Evolutionary conservation across 1,140 invertebrate species (phyloP).

Genomic region (Eriocheir sinensis): DNA sequence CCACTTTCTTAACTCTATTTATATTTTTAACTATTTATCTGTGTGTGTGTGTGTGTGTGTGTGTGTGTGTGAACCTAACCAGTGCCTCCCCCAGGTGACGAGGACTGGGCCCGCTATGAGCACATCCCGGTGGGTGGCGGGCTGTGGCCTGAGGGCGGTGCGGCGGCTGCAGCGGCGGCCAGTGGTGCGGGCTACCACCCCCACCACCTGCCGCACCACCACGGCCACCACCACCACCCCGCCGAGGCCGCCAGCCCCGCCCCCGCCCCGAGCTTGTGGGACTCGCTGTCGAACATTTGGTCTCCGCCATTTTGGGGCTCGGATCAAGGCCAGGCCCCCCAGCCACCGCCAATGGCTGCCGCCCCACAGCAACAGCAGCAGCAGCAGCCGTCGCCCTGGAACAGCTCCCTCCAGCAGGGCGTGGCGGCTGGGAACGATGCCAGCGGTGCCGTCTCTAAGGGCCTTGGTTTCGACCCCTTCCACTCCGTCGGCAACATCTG

Average conservation of each 20-base stretch:
- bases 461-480: slow-evolving; percentile 70
- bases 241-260: neutral
- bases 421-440: slow-evolving; percentile 49
- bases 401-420: slow-evolving; percentile 9
- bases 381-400: slow-evolving; percentile 34
- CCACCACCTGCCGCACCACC: neutral
- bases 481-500: slow-evolving; percentile 65
- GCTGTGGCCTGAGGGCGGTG: slow-evolving; percentile 60
- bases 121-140: slow-evolving; percentile 46
- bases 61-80: neutral
- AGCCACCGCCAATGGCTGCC: neutral
- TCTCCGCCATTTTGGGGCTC: slow-evolving; percentile 65
- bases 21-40: neutral
- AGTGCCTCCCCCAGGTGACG: neutral
- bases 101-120: slow-evolving; percentile 56
- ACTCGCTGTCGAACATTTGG: slow-evolving; percentile 65
- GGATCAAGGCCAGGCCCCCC: slow-evolving; percentile 38
- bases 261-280: slow-evolving; percentile 68
- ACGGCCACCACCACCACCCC: neutral
- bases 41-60: neutral
- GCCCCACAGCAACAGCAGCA: neutral
- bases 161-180: no score
- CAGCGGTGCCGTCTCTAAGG: slow-evolving; percentile 68
- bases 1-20: neutral
- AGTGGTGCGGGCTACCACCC: slow-evolving; percentile 32